phyloP scores from a whole-genome alignment of 1,140 invertebrate genomes.

The Rhyacophila brunnea region DNA sequence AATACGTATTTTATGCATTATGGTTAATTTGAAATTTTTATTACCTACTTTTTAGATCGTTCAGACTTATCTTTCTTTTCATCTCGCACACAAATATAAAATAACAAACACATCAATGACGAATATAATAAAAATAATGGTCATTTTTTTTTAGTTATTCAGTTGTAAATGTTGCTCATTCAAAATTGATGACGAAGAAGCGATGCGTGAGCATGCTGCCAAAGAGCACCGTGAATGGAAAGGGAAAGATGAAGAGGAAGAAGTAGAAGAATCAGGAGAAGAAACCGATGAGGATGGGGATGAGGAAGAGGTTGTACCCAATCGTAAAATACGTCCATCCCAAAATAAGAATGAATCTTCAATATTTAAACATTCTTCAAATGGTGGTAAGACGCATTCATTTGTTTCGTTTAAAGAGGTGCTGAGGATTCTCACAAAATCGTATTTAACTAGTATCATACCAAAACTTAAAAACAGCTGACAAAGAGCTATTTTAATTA shows the following conservation, averaged over 20 bases:
- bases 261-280: no score
- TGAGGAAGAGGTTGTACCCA: background rate
- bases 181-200: background rate
- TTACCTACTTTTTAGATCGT: background rate
- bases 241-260: background rate
- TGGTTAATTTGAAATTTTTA: background rate
- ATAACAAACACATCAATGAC: background rate
- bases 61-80: background rate
- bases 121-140: background rate
- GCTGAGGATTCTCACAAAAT: no score
- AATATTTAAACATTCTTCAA: no score
- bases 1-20: background rate
- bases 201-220: background rate
- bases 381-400: no score
- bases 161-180: background rate
- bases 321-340: no score
- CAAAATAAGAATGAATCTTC: no score
- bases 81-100: background rate
- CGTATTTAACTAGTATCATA: no score
- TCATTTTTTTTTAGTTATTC: background rate
- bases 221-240: background rate
- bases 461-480: no score
- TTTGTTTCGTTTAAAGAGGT: no score
- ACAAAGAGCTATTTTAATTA: no score
- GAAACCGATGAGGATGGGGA: no score